Conservation (phyloP, 2,113 vertebrate genomes). For the Brachyhypopomus gauderio region DNA sequence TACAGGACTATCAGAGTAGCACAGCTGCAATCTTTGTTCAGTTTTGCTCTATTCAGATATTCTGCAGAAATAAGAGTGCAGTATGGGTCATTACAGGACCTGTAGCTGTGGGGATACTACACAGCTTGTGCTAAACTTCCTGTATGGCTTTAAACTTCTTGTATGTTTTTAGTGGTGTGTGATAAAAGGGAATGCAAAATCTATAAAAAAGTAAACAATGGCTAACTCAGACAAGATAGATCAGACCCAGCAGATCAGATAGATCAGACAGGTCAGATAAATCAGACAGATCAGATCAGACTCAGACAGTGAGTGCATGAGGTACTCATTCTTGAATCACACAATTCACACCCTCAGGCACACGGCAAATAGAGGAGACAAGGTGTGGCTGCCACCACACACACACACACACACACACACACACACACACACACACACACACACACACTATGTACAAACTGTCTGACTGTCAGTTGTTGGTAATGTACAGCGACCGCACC, state of each 20-base stretch:
- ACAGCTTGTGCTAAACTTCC: too few species aligned
- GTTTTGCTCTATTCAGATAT: too few species aligned
- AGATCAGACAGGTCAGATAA: too few species aligned
- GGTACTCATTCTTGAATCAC: slow-evolving; percentile 83
- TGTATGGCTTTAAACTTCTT: not conserved
- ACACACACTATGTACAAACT: slow-evolving; percentile 26
- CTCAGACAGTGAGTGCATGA: slow-evolving; percentile 63
- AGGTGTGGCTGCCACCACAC: slow-evolving; percentile 34
- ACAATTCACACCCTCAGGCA: slow-evolving; percentile 60
- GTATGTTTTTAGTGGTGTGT: not conserved
- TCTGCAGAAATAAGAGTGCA: too few species aligned
- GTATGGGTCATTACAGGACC: too few species aligned
- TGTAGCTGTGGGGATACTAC: too few species aligned
- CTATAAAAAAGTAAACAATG: too few species aligned
- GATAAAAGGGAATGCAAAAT: not conserved
- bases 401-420: slow-evolving; percentile 9
- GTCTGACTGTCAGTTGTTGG: slow-evolving; percentile 25
- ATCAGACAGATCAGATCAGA: not conserved
- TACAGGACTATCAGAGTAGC: too few species aligned
- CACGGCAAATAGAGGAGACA: slow-evolving; percentile 3
- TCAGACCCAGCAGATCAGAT: not conserved
- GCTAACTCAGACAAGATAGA: not conserved
- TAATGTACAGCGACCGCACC: slow-evolving; percentile 29
- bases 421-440: slow-evolving; percentile 12
- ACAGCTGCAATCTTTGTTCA: too few species aligned